Base-by-base conservation (phyloP, 2,888 invertebrate species). In the Polymixis lichenea region DNA sequence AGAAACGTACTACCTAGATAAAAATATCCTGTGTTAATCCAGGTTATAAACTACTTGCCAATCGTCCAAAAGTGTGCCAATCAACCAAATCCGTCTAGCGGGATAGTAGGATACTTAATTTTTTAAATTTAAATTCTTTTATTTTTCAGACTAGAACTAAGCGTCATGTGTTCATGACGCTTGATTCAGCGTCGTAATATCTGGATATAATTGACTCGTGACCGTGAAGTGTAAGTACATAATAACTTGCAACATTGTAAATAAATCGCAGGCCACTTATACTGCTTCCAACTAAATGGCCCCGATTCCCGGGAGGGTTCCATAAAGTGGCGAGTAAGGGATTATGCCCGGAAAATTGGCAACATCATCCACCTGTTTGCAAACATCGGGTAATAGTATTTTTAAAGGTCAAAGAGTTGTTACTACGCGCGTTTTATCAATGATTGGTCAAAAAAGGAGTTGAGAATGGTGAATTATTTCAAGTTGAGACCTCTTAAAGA, bases 331-430 rank as follows among this genome's bases (percentile, higher is more conserved):
- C 9, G 17, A 17, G n/a, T 65, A 56, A 60, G 65, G 84, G 78
- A 78, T 69, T 65, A 56, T 56, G 0, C 32, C 60, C 49, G 69
- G 55, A n/a, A 68, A 83, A 65, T 69, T 68, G 68, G 78, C 38
- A 68, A 6, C 53, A 25, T 43, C 65, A 60, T 77, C 49, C 65
- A 79, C 83, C 65, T 83, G 83, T 77, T 77, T 17, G 58, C 43
- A 28, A 60, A 61, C 58, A 60, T 60, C 0, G 38, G 22, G 19
- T 17, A 28, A 32, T 49, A 28, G 19, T 1, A 51, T 60, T 51
- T 60, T 17, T 6, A 64, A n/a, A 62, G 68, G 53, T 60, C 28
- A 32, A 1, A 3, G 49, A 22, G 8, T 1, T 55, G 13, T 65
- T 68, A 13, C n/a, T 43, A 62, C n/a, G 11, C 11, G 32, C n/a